Evolutionary conservation across 2,797 vertebrate genomes (phyloP), one percentile per base, ranked within the genome.

Genomic region (Remorina albescens): DNA sequence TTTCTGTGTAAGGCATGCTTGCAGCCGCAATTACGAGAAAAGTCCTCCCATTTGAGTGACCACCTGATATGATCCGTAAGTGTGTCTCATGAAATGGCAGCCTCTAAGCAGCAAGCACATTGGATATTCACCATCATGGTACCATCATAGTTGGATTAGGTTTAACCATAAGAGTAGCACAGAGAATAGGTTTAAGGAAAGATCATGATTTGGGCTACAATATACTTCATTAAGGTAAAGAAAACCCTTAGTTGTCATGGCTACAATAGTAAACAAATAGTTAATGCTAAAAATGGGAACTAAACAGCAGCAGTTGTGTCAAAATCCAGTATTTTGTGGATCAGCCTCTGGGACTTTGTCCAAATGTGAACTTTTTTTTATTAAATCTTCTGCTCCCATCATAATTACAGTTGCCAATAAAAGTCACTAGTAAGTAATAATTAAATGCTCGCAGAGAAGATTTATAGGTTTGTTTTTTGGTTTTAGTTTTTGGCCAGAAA

Each of bases 1-100:
- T 23, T 59, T 58, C 9, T 21, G 15, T 46, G 59, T 60, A 39
- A 53, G 36, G 5, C 19, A 28, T 49, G 49, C 16, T 25, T 37
- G 12, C 23, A 37, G 21, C 50, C 46, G 67, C 21, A 28, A 70
- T 37, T 54, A 50, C 23, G 15, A 6, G 53, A 51, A 68, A 59
- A 19, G 18, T 62, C 19, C 3, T n/a, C 30, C 53, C n/a, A n/a
- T 54, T 21, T 37, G 55, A 39, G 16, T 0, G 32, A 8, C 11
- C 6, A 32, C 10, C n/a, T 15, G n/a, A 36, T 56, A 39, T 3
- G 8, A 42, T 23, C 37, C 56, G 7, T 7, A 10, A 21, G 21
- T 16, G 7, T 4, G 15, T 41, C 23, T 18, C 37, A 16, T 59
- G 15, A 42, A 41, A 11, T 37, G 15, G 15, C 12, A 5, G 11